A percentile compares a stretch with the other conserved stretches of the same genome.
phyloP scores from a whole-genome alignment of 2,113 vertebrate species.

The Phyllostomus discolor region DNA sequence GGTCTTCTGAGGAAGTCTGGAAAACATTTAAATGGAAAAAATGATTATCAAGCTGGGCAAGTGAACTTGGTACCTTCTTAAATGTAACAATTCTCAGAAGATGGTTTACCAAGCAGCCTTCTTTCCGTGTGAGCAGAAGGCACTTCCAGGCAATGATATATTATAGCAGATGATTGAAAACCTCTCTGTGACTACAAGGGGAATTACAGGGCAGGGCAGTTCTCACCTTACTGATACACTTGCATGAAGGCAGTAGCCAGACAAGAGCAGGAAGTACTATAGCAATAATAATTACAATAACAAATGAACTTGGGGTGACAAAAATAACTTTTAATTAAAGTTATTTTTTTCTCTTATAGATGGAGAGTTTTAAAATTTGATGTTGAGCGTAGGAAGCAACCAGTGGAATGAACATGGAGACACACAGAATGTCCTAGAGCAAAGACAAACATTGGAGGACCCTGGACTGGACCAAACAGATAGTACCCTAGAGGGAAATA shows the following conservation, averaged over 20 bases:
- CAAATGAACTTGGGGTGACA: not conserved
- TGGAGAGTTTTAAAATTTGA: not conserved
- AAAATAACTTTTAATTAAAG: constrained; percentile 27
- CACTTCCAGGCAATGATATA: constrained; percentile 7
- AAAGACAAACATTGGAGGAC: not conserved
- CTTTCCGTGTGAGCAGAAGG: not conserved
- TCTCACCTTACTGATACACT: constrained; percentile 6
- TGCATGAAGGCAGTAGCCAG: not conserved
- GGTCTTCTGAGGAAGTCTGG: not conserved
- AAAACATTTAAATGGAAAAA: not conserved
- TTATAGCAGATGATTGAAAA: not conserved
- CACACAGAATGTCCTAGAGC: not conserved
- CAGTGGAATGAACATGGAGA: not conserved
- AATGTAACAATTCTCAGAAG: not conserved
- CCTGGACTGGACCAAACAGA: not conserved
- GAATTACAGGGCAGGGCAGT: not conserved
- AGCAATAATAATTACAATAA: constrained; percentile 2
- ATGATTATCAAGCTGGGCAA: not conserved
- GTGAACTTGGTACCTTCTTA: not conserved
- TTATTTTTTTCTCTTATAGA: not conserved
- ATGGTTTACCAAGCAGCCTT: not conserved
- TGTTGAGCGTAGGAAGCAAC: not conserved
- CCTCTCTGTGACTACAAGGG: not conserved
- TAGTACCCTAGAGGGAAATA: not conserved
- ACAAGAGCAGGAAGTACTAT: not conserved